A percentile compares a stretch with the other conserved stretches of the same genome.
Conservation (phyloP, 92 coral and sea anemone species). For the Parazoanthus swiftii region DNA sequence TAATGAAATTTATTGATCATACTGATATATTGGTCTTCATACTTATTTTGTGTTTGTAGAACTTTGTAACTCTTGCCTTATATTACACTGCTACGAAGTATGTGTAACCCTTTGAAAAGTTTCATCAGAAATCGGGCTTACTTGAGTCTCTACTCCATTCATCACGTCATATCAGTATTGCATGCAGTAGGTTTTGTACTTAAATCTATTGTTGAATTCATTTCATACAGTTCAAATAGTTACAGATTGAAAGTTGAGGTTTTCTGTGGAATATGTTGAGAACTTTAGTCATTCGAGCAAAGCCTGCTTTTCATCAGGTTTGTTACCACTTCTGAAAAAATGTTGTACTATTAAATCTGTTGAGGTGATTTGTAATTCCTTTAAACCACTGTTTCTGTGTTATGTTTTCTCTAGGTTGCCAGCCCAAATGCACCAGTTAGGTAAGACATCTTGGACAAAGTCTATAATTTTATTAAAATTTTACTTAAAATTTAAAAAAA, state of each 20-base stretch:
- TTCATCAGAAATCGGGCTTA: conserved; percentile 1
- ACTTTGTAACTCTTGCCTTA: background rate
- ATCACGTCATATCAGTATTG: background rate
- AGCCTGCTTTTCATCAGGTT: background rate
- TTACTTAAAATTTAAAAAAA: no score
- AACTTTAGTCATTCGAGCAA: conserved; percentile 8
- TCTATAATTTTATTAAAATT: no score
- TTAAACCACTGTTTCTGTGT: background rate
- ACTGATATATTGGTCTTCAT: no score
- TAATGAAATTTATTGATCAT: background rate
- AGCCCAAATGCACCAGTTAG: conserved; percentile 30
- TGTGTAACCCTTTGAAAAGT: conserved; percentile 5
- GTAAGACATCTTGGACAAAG: background rate
- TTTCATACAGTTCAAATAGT: background rate
- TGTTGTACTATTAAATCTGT: background rate
- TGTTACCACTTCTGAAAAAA: background rate
- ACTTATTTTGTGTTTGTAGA: background rate
- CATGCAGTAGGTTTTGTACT: background rate
- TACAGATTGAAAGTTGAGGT: background rate
- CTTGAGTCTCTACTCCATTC: background rate
- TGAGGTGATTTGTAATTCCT: background rate
- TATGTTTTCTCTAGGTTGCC: conserved; percentile 1
- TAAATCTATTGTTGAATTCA: no score
- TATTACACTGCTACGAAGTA: background rate
- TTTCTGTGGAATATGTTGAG: background rate